Base-by-base conservation (phyloP, 2,888 invertebrate genomes). In the Acanthosepion pharaonis region DNA sequence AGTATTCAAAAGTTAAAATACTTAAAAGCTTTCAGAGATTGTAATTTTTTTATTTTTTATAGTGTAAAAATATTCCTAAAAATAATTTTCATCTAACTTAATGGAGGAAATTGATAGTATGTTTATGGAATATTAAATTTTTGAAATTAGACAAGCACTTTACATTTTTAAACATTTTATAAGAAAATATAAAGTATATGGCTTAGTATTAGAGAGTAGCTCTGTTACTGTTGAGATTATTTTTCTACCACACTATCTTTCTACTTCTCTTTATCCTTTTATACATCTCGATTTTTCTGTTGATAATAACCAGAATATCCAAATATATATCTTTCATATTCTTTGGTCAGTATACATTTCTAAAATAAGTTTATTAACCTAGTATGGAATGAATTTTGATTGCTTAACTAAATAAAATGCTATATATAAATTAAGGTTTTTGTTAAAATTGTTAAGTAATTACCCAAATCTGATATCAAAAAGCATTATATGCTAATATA, bases 1-100 rank as follows among this genome's bases (percentile, higher is more conserved):
- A n/a, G n/a, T 78, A n/a, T n/a, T 78, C 28, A 78, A 78, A 78
- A 78, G n/a, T n/a, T 78, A 78, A 78, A 78, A 78, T 78, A 78
- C 28, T 78, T n/a, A 78, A 78, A 78, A 78, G 28, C 11, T n/a
- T 78, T 78, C n/a, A 78, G 1, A n/a, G 28, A 78, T 78, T 59
- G 4, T 23, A 59, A 20, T 11, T 78, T n/a, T 8, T 78, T 78
- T n/a, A n/a, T 78, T n/a, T 78, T 78, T 78, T n/a, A 78, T 15
- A 78, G 8, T 9, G n/a, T 78, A 78, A 78, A 25, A 78, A 78
- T n/a, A n/a, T 78, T 78, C n/a, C n/a, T 78, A 78, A n/a, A n/a
- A 11, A 78, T 78, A 78, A 9, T 78, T 78, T 78, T n/a, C 11
- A n/a, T 28, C 28, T 59, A 59, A 23, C 59, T 59, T 28, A 78